Percentiles rank a stretch among this genome's conserved stretches.
Evolutionary conservation across 2,113 vertebrate genomes (phyloP).

Genomic region (Eulemur macaco): DNA sequence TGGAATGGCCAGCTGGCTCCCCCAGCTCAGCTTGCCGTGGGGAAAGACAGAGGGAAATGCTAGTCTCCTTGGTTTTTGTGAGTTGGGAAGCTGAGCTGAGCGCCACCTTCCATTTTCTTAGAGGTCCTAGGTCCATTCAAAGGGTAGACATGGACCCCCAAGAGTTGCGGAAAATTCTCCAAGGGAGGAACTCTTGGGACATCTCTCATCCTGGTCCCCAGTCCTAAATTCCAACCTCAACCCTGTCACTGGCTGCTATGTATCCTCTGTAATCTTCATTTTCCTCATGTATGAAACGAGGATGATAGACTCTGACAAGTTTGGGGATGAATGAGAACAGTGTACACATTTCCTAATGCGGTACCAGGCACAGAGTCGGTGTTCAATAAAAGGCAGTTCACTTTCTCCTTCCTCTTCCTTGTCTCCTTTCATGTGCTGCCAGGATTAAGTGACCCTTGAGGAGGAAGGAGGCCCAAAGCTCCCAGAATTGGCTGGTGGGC

Average conservation of each 20-base stretch:
- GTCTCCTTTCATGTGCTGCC: background rate
- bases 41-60: background rate
- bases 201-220: background rate
- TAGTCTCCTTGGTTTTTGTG: background rate
- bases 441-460: background rate
- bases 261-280: background rate
- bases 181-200: background rate
- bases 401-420: background rate
- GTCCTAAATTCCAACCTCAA: background rate
- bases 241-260: background rate
- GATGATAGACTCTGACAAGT: background rate
- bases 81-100: background rate
- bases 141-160: background rate
- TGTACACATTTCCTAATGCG: fast-evolving
- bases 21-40: fast-evolving
- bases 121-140: background rate
- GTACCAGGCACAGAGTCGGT: background rate
- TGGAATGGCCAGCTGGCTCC: background rate
- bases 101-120: background rate
- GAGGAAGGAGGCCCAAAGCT: background rate
- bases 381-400: no score
- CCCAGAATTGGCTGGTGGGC: background rate
- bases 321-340: background rate
- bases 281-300: background rate
- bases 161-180: background rate